Conservation (phyloP, 2,797 vertebrate genomes). For the Phoebastria nigripes region DNA sequence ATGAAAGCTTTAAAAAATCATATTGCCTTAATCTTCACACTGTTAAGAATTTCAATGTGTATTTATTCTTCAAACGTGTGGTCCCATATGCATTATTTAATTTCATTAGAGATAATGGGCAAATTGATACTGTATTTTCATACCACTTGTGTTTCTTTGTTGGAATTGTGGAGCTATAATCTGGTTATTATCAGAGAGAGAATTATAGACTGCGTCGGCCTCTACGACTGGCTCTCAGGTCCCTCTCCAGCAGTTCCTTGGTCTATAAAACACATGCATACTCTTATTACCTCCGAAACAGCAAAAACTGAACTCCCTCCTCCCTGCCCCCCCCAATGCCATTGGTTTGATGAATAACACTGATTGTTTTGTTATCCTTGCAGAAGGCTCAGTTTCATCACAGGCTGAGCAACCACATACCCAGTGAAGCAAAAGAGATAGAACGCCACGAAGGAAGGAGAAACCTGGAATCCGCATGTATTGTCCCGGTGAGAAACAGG, state of each 20-base stretch:
- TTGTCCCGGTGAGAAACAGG: accelerated
- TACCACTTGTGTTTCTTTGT: background rate
- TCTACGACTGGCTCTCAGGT: background rate
- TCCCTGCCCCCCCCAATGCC: background rate
- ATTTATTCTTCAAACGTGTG: constrained; percentile 52
- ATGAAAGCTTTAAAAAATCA: constrained; percentile 44
- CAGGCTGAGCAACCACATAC: background rate
- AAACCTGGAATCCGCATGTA: background rate
- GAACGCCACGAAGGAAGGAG: background rate
- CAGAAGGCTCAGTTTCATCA: background rate
- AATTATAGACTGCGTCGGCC: background rate
- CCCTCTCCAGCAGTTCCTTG: background rate
- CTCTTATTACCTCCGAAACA: background rate
- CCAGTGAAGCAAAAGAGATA: background rate
- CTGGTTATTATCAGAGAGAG: constrained; percentile 27
- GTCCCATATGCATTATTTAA: constrained; percentile 54
- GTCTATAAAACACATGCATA: background rate
- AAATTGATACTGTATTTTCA: constrained; percentile 46
- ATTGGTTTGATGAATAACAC: background rate
- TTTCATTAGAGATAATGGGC: constrained; percentile 53
- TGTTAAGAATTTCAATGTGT: constrained; percentile 45
- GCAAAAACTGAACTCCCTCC: background rate
- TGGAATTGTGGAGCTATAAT: constrained; percentile 8
- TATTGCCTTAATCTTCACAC: constrained; percentile 31
- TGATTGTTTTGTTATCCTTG: background rate